These are phyloP conservation scores for Anagyrus pseudococci DNA, from an alignment of 2,888 invertebrate species.

Conservation along the genomic window DNA sequence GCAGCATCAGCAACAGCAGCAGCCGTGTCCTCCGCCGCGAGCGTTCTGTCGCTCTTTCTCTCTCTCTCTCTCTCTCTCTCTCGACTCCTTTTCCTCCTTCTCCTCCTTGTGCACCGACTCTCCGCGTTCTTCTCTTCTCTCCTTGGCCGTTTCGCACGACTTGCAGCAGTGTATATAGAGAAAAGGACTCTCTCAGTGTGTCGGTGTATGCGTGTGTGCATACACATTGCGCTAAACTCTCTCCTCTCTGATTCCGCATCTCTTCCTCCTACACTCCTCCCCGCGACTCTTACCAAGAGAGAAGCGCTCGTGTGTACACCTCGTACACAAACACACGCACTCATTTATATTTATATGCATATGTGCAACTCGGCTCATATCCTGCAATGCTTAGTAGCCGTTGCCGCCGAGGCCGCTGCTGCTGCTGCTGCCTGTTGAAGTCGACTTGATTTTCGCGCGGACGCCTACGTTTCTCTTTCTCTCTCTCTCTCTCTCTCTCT, in stretches of 20 bases:
- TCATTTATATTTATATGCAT: not conserved
- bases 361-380: constrained; percentile 12
- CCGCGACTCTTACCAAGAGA: too few species aligned
- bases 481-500: constrained; percentile 6
- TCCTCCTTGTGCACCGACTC: constrained; percentile 9
- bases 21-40: constrained; percentile 36
- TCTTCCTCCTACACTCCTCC: too few species aligned
- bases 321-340: too few species aligned
- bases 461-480: constrained; percentile 16
- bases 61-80: not conserved
- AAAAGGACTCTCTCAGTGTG: too few species aligned
- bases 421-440: constrained; percentile 25
- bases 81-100: not conserved
- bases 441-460: constrained; percentile 37
- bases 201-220: too few species aligned
- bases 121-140: too few species aligned
- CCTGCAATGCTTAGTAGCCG: too few species aligned
- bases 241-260: too few species aligned
- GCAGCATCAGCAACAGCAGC: constrained; percentile 1
- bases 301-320: not conserved
- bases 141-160: not conserved
- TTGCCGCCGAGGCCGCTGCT: too few species aligned
- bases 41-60: not conserved
- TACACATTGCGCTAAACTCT: too few species aligned
- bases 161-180: too few species aligned